Base-by-base conservation (phyloP, 2,113 vertebrate species). In the Megatriorchis doriae region DNA sequence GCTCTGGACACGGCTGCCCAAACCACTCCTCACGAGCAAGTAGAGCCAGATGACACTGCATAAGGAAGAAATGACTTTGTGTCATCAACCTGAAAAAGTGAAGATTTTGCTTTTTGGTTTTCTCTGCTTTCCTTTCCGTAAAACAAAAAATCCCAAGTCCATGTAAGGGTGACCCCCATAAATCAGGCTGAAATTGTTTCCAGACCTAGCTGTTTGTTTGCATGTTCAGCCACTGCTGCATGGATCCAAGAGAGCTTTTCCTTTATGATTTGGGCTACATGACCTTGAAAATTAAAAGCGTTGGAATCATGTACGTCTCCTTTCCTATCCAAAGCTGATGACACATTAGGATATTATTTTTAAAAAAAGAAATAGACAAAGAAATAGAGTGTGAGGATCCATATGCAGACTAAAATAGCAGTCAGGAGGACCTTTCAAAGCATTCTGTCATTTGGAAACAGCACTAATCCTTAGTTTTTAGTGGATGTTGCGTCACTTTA, bases 181-280 rank as follows among this genome's bases (percentile, higher is more conserved):
- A 94, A 91, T 75, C 59, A 63, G 29, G 18, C 43, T 91, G 73
- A 88, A 86, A 87, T 89, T 85, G 73, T 90, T 97, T 95, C 81
- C 83, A 96, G 93, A 91, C 73, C 91, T 87, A 77, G 47, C 50
- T 80, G 40, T 73, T 89, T 93, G 71, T 86, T 86, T 90, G 61
- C 29, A n/a, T 61, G 14, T 80, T 58, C 62, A 84, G 20, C 75
- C 80, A 58, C 66, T 83, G 52, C 42, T 79, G 16, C 27, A 63
- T 1, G 2, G 56, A 80, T 53, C 40, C 53, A 43, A 50, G 90
- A 93, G 53, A 90, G 58, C n/a, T 66, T 17, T 86, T 61, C 16
- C 58, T 90, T 74, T 47, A 16, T n/a, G 45, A 45, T 75, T 85
- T 85, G 55, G 45, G 21, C 70, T 73, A 43, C 25, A 1, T 91